phyloP scores from a whole-genome alignment of 1,140 invertebrate genomes.

The Achatina immaculata region DNA sequence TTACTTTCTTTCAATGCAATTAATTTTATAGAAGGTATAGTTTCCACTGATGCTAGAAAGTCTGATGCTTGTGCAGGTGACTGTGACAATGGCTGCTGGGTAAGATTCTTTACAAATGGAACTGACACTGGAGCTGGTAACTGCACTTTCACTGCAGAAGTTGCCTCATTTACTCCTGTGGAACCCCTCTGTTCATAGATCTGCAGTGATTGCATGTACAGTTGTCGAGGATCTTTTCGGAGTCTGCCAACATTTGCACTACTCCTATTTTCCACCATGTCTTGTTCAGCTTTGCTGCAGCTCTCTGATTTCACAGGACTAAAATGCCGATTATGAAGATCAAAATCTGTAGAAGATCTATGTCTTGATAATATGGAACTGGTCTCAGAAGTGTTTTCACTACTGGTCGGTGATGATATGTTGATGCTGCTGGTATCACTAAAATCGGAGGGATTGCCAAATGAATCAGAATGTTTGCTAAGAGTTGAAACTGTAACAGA shows the following conservation, averaged over 20 bases:
- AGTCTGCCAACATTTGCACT: background rate
- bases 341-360: background rate
- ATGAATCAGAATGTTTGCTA: constrained; percentile 7
- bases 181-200: background rate
- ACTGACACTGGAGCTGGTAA: background rate
- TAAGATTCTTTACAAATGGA: background rate
- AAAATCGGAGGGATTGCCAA: background rate
- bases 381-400: background rate
- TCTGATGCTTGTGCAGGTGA: background rate
- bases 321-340: background rate
- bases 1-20: background rate
- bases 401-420: background rate
- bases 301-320: background rate
- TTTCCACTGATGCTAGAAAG: too few species aligned
- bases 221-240: background rate
- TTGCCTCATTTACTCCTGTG: background rate
- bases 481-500: background rate
- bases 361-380: background rate
- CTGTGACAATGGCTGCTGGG: background rate
- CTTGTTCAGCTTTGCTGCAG: background rate
- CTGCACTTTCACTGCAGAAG: background rate
- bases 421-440: background rate
- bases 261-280: background rate
- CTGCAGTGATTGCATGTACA: background rate
- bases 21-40: background rate